phyloP scores from a whole-genome alignment of 2,888 invertebrate species.

The Antheraea assamensis region DNA sequence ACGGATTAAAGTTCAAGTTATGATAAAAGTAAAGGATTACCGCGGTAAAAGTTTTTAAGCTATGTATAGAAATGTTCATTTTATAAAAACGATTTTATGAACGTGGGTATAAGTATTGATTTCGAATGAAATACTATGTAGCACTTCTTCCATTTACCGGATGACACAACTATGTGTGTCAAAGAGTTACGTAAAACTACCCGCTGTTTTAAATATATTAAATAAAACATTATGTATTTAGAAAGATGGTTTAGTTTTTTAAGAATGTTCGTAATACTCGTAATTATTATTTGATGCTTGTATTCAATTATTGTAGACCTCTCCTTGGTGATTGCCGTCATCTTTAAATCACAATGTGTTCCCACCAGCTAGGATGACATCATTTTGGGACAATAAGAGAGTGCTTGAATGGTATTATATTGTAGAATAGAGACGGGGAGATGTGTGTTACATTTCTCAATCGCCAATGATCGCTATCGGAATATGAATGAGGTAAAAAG shows the following conservation, averaged over 20 bases:
- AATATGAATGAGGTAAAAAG: slow-evolving; percentile 1
- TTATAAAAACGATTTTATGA: not conserved
- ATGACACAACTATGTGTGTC: slow-evolving; percentile 22
- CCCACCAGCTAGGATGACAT: too few relatives aligned
- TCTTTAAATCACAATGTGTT: too few relatives aligned
- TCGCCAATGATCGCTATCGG: not conserved
- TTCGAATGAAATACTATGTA: not conserved
- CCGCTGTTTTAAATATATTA: slow-evolving; percentile 19
- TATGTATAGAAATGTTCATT: not conserved
- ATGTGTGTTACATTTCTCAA: not conserved
- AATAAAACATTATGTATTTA: not conserved
- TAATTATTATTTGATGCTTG: not conserved
- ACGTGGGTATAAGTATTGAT: slow-evolving; percentile 1
- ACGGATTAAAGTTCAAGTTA: slow-evolving; percentile 5
- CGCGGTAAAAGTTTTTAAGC: not conserved
- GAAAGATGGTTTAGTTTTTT: not conserved
- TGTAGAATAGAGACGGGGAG: not conserved
- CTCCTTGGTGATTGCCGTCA: too few relatives aligned
- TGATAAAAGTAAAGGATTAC: not conserved
- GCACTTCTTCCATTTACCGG: slow-evolving; percentile 10
- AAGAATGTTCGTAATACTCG: not conserved
- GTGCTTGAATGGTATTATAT: not conserved
- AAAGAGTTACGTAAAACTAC: slow-evolving; percentile 21
- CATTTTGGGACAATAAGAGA: not conserved
- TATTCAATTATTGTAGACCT: not conserved